Conservation (phyloP, 2,888 invertebrate genomes). For the Leucoptera coffeella region DNA sequence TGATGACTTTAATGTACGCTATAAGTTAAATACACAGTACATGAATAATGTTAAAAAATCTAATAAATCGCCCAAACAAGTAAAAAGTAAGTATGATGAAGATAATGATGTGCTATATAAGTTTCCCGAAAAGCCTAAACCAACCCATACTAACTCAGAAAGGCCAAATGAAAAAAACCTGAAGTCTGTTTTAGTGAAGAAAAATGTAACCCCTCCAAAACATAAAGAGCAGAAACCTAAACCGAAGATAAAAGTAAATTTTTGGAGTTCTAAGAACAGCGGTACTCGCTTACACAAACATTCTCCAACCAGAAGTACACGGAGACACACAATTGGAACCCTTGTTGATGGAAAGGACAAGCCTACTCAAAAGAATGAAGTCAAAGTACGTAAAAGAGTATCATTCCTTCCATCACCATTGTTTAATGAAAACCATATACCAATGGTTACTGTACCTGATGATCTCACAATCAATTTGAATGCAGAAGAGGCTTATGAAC, state of each 20-base stretch:
- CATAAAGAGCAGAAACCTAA: slow-evolving; percentile 27
- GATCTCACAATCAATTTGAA: slow-evolving; percentile 45
- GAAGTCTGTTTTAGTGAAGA: too few species aligned
- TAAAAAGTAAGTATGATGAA: slow-evolving; percentile 14
- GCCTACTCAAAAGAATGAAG: slow-evolving; percentile 15
- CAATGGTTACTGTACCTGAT: slow-evolving; percentile 45
- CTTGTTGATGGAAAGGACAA: slow-evolving; percentile 11
- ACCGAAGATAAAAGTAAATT: slow-evolving; percentile 39
- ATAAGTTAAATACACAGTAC: slow-evolving; percentile 28
- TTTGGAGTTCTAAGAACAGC: slow-evolving; percentile 34
- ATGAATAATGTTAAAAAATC: slow-evolving; percentile 13
- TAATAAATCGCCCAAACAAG: slow-evolving; percentile 4
- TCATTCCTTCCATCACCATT: slow-evolving; percentile 38
- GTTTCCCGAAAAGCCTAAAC: slow-evolving; percentile 15
- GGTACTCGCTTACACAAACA: slow-evolving; percentile 18
- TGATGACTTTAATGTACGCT: slow-evolving; percentile 37
- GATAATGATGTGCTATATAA: slow-evolving; percentile 31
- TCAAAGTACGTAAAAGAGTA: slow-evolving; percentile 34
- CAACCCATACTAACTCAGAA: neutral
- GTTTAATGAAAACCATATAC: slow-evolving; percentile 37
- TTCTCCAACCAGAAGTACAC: slow-evolving; percentile 13
- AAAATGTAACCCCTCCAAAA: too few species aligned
- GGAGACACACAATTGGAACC: slow-evolving; percentile 23
- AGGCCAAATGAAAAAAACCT: too few species aligned
- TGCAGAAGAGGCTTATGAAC: slow-evolving; percentile 37